Conservation (phyloP, 2,797 vertebrate species). For the Sphenopsis melanotis region DNA sequence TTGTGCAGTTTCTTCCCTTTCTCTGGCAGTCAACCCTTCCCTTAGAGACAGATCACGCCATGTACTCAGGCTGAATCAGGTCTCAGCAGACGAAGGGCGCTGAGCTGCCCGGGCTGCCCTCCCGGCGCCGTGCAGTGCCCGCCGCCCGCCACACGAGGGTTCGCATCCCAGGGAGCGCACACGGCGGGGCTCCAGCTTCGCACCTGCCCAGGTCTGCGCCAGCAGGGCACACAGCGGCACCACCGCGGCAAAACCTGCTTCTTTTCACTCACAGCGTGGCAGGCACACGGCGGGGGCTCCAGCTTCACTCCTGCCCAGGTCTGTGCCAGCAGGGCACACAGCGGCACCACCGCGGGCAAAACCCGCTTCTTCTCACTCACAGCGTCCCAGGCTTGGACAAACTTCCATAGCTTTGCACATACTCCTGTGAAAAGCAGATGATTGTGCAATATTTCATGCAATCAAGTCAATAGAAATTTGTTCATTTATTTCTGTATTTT, state of each 20-base stretch:
- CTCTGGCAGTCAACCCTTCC: background rate
- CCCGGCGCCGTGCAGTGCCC: background rate
- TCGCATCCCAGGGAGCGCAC: background rate
- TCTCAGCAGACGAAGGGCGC: background rate
- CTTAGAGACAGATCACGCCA: background rate
- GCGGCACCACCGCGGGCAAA: background rate
- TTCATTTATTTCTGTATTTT: background rate
- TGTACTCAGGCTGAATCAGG: background rate
- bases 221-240: too few relatives aligned
- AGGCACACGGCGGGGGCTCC: too few relatives aligned
- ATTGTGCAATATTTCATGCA: background rate
- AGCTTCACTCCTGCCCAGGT: background rate
- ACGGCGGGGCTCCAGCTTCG: rapidly evolving
- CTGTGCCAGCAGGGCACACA: background rate
- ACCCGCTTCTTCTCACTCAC: background rate
- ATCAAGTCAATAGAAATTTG: background rate
- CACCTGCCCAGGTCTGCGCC: background rate
- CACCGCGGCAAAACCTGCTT: background rate
- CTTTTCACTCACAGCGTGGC: background rate
- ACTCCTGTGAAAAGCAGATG: background rate
- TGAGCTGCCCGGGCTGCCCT: background rate
- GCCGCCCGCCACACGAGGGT: conserved; percentile 28
- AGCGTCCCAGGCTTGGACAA: background rate
- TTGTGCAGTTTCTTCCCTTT: background rate
- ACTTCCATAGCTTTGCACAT: background rate